phyloP scores from a whole-genome alignment of 1,140 invertebrate species.

The Leucophenga varia region DNA sequence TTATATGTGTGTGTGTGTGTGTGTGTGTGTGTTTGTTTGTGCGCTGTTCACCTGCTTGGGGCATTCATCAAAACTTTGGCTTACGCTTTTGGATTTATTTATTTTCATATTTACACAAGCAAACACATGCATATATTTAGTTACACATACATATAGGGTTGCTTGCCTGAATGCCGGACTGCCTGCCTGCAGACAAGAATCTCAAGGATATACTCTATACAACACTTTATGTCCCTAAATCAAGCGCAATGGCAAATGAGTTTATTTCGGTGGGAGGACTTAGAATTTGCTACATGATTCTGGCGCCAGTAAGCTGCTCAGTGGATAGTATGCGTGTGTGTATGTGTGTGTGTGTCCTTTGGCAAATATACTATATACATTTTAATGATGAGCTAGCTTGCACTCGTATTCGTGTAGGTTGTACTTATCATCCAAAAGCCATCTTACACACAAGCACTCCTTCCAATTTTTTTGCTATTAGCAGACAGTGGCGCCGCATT shows the following conservation, averaged over 20 bases:
- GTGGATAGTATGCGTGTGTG: no score
- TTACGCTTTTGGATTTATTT: constrained; percentile 53
- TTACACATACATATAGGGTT: background rate
- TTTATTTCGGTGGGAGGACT: background rate
- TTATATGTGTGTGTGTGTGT: no score
- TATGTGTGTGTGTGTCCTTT: constrained; percentile 4
- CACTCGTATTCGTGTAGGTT: constrained; percentile 34
- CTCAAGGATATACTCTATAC: constrained; percentile 53
- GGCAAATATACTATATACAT: constrained; percentile 17
- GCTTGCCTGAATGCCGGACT: no score
- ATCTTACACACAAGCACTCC: constrained; percentile 24
- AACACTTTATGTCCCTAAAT: constrained; percentile 21
- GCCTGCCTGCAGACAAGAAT: constrained; percentile 49
- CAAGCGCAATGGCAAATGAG: no score
- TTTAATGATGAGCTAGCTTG: constrained; percentile 29
- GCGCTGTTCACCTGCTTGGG: constrained; percentile 47
- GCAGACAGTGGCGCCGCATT: constrained; percentile 8
- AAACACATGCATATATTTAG: constrained; percentile 24
- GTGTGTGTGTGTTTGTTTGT: background rate
- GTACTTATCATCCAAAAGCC: constrained; percentile 36
- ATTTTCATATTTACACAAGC: constrained; percentile 50
- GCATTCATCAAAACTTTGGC: constrained; percentile 54
- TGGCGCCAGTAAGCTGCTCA: constrained; percentile 23
- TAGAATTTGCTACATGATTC: constrained; percentile 7
- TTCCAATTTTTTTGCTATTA: no score